These are phyloP conservation scores for Paratilapia polleni DNA, from an alignment of 2,113 vertebrate genomes.

Conservation along the genomic window DNA sequence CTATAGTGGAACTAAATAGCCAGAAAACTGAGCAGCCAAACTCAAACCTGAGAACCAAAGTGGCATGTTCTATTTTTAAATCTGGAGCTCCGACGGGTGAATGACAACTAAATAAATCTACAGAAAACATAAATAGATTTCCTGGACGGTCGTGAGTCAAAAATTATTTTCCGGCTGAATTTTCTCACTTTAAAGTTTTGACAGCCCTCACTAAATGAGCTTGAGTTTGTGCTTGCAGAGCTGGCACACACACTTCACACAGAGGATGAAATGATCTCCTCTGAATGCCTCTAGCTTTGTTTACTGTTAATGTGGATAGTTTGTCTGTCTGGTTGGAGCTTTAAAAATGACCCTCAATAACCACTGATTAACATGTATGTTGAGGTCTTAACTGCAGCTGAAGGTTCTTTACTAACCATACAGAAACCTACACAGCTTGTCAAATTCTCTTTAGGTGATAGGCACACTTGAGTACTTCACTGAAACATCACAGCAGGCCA, in stretches of 20 bases:
- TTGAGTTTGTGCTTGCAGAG: constrained; percentile 68
- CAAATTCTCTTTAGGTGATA: constrained; percentile 32
- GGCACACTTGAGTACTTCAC: constrained; percentile 34
- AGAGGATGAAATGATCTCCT: constrained; percentile 39
- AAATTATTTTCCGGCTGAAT: constrained; percentile 61
- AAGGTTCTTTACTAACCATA: constrained; percentile 29
- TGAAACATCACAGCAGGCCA: constrained; percentile 46
- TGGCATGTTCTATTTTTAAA: constrained; percentile 35
- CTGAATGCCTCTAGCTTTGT: constrained; percentile 33
- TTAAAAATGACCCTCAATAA: constrained; percentile 45
- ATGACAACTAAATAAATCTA: constrained; percentile 56
- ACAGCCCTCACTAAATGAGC: constrained; percentile 60
- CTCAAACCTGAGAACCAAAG: constrained; percentile 55
- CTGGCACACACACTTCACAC: constrained; percentile 55
- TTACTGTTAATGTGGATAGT: constrained; percentile 26
- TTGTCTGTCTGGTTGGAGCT: constrained; percentile 31
- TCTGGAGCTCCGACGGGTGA: constrained; percentile 34
- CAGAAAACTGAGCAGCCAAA: constrained; percentile 47
- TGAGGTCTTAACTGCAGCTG: constrained; percentile 30
- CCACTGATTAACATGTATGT: constrained; percentile 46
- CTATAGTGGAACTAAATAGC: constrained; percentile 28
- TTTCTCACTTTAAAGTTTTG: constrained; percentile 57
- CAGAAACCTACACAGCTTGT: constrained; percentile 28
- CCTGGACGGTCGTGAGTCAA: constrained; percentile 20
- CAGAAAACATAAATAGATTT: constrained; percentile 42